Evolutionary conservation across 2,797 vertebrate species (phyloP).

Genomic region (Loris lydekkerianus): DNA sequence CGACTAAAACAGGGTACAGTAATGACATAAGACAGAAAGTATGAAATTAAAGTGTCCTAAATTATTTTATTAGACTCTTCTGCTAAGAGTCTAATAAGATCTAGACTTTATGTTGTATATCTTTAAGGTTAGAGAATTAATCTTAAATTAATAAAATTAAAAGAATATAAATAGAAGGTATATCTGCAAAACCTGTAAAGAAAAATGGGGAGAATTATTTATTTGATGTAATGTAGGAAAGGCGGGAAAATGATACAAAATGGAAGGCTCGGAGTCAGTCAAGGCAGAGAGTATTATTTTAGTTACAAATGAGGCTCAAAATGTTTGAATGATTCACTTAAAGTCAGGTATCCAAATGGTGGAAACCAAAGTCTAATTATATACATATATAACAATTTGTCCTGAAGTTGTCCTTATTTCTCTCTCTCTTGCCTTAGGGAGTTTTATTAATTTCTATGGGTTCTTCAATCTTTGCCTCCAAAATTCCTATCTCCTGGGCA

Average conservation of each 20-base stretch:
- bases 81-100: neutral
- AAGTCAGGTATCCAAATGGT: neutral
- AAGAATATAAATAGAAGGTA: neutral
- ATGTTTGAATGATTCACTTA: neutral
- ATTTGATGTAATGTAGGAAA: neutral
- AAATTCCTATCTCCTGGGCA: neutral
- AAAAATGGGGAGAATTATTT: neutral
- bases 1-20: neutral
- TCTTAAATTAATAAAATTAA: slow-evolving; percentile 27
- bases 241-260: neutral
- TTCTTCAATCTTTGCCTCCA: neutral
- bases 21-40: neutral
- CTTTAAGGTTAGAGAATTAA: neutral
- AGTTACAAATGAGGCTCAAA: neutral
- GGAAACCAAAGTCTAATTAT: neutral
- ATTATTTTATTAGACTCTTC: neutral
- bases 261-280: neutral
- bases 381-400: neutral
- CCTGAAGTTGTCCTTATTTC: neutral
- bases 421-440: neutral
- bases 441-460: neutral
- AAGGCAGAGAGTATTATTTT: neutral
- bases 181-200: neutral
- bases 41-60: neutral
- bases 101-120: neutral